phyloP scores from a whole-genome alignment of 2,797 vertebrate species.

The Aeoliscus strigatus region DNA sequence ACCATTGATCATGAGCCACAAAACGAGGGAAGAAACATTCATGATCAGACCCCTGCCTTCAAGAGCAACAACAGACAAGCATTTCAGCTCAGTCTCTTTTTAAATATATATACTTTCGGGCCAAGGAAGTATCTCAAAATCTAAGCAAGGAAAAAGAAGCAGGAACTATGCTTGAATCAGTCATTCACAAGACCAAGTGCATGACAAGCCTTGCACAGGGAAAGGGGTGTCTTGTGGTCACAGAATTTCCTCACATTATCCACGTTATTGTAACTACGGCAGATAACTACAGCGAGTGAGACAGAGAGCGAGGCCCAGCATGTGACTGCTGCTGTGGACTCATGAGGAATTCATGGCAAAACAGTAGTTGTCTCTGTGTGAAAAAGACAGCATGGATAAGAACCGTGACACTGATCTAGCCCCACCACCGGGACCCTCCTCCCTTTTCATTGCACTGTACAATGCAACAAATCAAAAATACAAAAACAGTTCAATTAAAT shows the following conservation, averaged over 20 bases:
- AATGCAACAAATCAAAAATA: constrained; percentile 16
- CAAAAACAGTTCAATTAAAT: too few relatives aligned
- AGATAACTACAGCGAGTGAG: constrained; percentile 31
- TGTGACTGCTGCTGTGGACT: constrained; percentile 60
- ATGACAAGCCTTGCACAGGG: constrained; percentile 46
- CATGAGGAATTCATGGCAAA: constrained; percentile 44
- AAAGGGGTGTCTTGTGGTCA: constrained; percentile 45
- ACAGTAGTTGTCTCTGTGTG: constrained; percentile 63
- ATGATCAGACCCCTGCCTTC: constrained; percentile 21
- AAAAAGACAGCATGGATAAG: constrained; percentile 49
- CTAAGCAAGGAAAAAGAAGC: constrained; percentile 37
- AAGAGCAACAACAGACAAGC: constrained; percentile 9
- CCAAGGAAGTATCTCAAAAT: constrained; percentile 30
- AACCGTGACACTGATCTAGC: constrained; percentile 55
- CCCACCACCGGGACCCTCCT: constrained; percentile 24
- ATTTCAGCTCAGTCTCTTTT: constrained; percentile 28
- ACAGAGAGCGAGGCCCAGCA: constrained; percentile 26
- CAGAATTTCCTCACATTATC: constrained; percentile 40
- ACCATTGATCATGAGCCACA: constrained; percentile 8
- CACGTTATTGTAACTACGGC: constrained; percentile 38
- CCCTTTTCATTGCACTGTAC: constrained; percentile 22
- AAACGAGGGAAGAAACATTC: constrained; percentile 3
- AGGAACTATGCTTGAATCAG: constrained; percentile 50
- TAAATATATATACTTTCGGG: constrained; percentile 41
- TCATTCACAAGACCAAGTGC: constrained; percentile 65